Evolutionary conservation across 1,140 invertebrate genomes (phyloP).

Genomic region (Eumaeus atala): DNA sequence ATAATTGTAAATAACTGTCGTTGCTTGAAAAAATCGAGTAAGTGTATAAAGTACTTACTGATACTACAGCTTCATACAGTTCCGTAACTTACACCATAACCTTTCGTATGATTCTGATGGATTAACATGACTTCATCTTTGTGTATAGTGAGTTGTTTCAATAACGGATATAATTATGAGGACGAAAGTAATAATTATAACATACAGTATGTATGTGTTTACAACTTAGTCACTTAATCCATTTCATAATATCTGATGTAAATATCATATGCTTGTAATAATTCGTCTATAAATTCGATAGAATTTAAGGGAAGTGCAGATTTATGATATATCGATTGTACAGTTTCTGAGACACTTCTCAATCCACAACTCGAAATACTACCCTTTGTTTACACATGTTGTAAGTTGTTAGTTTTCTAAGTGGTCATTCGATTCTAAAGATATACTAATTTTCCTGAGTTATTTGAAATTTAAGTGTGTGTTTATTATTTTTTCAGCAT

Average conservation of each 20-base stretch:
- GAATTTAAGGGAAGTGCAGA: too few relatives aligned
- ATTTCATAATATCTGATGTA: background rate
- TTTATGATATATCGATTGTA: too few relatives aligned
- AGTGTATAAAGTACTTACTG: slow-evolving; percentile 27
- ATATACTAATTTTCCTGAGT: slow-evolving; percentile 3
- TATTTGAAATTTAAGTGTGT: too few relatives aligned
- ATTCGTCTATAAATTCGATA: too few relatives aligned
- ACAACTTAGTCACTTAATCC: too few relatives aligned
- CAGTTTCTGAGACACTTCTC: too few relatives aligned
- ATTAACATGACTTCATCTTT: slow-evolving; percentile 55
- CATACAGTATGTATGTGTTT: too few relatives aligned
- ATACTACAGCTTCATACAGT: slow-evolving; percentile 10
- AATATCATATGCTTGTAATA: slow-evolving; percentile 4
- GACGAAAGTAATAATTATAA: too few relatives aligned
- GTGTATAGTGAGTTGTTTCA: slow-evolving; percentile 18
- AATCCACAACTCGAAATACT: too few relatives aligned
- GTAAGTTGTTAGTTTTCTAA: background rate
- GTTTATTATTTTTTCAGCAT: slow-evolving; percentile 39
- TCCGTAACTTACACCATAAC: slow-evolving; percentile 34
- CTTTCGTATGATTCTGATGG: slow-evolving; percentile 43
- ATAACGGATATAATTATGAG: background rate
- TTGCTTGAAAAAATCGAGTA: slow-evolving; percentile 57
- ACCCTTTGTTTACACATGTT: background rate
- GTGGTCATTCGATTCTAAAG: background rate
- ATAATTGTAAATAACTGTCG: slow-evolving; percentile 55